Conservation (phyloP, 2,888 invertebrate genomes). For the Acrobeloides nanus region DNA sequence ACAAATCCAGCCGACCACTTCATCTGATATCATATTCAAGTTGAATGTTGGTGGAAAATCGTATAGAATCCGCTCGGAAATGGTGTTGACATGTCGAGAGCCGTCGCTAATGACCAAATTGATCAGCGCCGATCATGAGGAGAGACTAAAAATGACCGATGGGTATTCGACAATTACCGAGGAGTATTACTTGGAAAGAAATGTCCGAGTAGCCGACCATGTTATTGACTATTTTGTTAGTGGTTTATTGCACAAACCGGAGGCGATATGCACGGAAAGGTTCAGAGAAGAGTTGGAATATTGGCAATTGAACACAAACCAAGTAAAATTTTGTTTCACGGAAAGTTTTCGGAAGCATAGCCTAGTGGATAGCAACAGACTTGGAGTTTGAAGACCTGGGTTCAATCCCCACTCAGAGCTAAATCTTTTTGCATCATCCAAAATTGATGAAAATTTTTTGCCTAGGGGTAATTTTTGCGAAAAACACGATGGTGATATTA, state of each 20-base stretch:
- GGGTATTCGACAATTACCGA: slow-evolving; percentile 32
- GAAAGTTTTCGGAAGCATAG: too few species aligned
- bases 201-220: slow-evolving; percentile 40
- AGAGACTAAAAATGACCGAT: slow-evolving; percentile 34
- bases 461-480: too few species aligned
- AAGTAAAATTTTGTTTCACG: too few species aligned
- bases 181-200: slow-evolving; percentile 51
- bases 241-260: slow-evolving; percentile 32
- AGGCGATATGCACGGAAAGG: slow-evolving; percentile 36
- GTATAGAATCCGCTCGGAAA: slow-evolving; percentile 34
- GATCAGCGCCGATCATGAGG: slow-evolving; percentile 24
- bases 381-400: too few species aligned
- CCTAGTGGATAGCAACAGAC: too few species aligned
- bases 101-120: slow-evolving; percentile 20
- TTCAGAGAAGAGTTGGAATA: slow-evolving; percentile 49
- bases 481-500: too few species aligned
- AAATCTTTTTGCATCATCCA: too few species aligned
- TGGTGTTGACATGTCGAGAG: slow-evolving; percentile 23
- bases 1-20: too few species aligned
- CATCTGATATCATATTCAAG: slow-evolving; percentile 13
- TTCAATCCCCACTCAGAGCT: too few species aligned
- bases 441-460: too few species aligned
- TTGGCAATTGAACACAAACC: slow-evolving; percentile 39
- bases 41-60: slow-evolving; percentile 48
- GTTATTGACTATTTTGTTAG: slow-evolving; percentile 49